Evolutionary conservation across 2,797 vertebrate genomes (phyloP), one percentile per base, ranked within the genome.

Genomic region (Tarsius wallacei): DNA sequence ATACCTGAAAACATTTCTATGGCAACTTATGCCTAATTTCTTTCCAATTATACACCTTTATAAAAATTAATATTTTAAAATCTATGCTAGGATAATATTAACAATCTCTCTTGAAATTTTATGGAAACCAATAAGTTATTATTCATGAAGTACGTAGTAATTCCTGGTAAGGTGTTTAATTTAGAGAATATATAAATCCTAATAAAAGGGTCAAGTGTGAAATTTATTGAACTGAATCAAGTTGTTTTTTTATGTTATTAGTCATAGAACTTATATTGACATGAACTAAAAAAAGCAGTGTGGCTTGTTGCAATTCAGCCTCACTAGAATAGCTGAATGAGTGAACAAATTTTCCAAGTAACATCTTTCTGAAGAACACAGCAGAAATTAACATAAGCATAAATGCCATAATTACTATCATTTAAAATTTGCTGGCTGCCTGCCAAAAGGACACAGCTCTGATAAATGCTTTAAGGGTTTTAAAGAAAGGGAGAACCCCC

Each of bases 151-250:
- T 36, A 85, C 21, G 61, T 77, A 87, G 7, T 51, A 90, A 81
- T 91, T 96, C 28, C 13, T 68, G 73, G 12, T 61, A 93, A 95
- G 4, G 21, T 66, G 26, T 61, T 94, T 87, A 87, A 86, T 82
- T 96, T 93, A 87, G 87, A 81, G 24, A 93, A 76, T 80, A 68
- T 57, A 59, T 88, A n/a, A n/a, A 84, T 80, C 66, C 31, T 84
- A 96, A 95, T 95, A 64, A 87, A 95, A 93, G 96, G 59, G 36
- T 91, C 94, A 93, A 3, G 26, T 86, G 21, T 94, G 17, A 95
- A 93, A 59, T 87, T 88, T 94, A 87, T 57, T 88, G 17, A 93
- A 64, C n/a, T 83, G 47, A 96, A 94, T 24, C 47, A 88, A 87
- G 36, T 49, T 94, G 1, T 63, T 78, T 49, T 93, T 96, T 57